Percentiles rank a stretch among this genome's conserved stretches.
These are phyloP conservation scores for Limanda limanda DNA, from an alignment of 2,113 vertebrate species.

Conservation along the genomic window DNA sequence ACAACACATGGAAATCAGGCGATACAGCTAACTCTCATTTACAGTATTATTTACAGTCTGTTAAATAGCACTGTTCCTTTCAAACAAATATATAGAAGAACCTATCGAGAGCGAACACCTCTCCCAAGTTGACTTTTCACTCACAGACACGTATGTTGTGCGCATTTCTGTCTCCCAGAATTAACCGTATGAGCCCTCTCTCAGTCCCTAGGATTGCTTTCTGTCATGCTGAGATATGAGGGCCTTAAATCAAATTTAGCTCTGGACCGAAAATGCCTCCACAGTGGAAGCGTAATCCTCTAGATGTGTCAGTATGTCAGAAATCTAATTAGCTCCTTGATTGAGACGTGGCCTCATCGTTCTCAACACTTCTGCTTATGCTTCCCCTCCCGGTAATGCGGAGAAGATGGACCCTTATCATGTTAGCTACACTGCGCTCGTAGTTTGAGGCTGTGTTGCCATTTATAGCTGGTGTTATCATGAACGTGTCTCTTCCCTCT, in stretches of 20 bases:
- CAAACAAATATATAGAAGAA: too few relatives aligned
- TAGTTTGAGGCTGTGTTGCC: slow-evolving; percentile 22
- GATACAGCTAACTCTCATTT: too few relatives aligned
- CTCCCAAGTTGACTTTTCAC: background rate
- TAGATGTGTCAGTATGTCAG: slow-evolving; percentile 28
- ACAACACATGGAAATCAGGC: too few relatives aligned
- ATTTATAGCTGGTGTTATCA: slow-evolving; percentile 36
- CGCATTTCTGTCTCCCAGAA: slow-evolving; percentile 13
- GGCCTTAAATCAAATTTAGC: slow-evolving; percentile 43
- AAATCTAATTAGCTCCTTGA: slow-evolving; percentile 48
- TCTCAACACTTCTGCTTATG: slow-evolving; percentile 22
- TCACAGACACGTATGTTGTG: slow-evolving; percentile 24
- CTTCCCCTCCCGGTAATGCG: slow-evolving; percentile 6
- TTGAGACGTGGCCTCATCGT: slow-evolving; percentile 23
- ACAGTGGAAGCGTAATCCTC: slow-evolving; percentile 23
- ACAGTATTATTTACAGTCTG: too few relatives aligned
- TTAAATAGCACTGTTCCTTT: too few relatives aligned
- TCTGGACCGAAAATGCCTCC: slow-evolving; percentile 26
- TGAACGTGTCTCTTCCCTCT: background rate
- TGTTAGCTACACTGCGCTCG: slow-evolving; percentile 9
- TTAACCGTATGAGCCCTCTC: slow-evolving; percentile 33
- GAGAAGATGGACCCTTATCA: slow-evolving; percentile 15
- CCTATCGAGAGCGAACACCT: too few relatives aligned
- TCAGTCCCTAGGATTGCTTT: slow-evolving; percentile 32
- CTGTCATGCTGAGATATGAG: slow-evolving; percentile 43